These are phyloP conservation scores for Percopsis omiscomaycus DNA, from an alignment of 2,797 vertebrate genomes.

Conservation along the genomic window DNA sequence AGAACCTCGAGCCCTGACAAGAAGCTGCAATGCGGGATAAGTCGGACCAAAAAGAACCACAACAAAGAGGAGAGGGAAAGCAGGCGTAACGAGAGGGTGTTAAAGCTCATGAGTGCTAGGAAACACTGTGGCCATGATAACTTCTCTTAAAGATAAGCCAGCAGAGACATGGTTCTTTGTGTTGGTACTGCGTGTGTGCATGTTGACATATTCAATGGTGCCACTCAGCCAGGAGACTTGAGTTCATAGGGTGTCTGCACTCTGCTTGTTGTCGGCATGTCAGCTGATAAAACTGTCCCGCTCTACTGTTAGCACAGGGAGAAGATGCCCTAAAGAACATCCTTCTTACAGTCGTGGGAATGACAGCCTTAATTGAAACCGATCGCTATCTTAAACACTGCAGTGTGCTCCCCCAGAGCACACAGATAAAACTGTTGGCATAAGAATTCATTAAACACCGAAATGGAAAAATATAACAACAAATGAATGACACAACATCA, in stretches of 20 bases:
- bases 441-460: slow-evolving; percentile 3
- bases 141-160: slow-evolving; percentile 5
- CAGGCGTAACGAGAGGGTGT: slow-evolving; percentile 32
- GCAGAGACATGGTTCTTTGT: slow-evolving; percentile 25
- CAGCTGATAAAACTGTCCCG: slow-evolving; percentile 26
- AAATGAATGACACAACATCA: slow-evolving; percentile 2
- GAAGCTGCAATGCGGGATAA: slow-evolving; percentile 67
- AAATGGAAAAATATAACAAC: slow-evolving; percentile 1
- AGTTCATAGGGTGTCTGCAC: slow-evolving; percentile 44
- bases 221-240: slow-evolving; percentile 23
- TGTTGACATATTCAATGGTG: slow-evolving; percentile 62
- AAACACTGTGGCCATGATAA: slow-evolving; percentile 21
- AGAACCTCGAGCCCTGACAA: slow-evolving; percentile 42
- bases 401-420: not conserved
- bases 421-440: not conserved
- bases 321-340: slow-evolving; percentile 18
- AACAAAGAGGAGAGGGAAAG: slow-evolving; percentile 5
- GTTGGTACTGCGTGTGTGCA: slow-evolving; percentile 13
- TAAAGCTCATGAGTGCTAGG: slow-evolving; percentile 29
- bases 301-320: slow-evolving; percentile 14
- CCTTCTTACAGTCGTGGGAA: not conserved
- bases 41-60: slow-evolving; percentile 23
- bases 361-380: not conserved
- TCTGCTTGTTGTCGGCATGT: slow-evolving; percentile 29
- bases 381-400: not conserved